These are phyloP conservation scores for Eurypyga helias DNA, from an alignment of 2,113 vertebrate genomes.

Conservation along the genomic window DNA sequence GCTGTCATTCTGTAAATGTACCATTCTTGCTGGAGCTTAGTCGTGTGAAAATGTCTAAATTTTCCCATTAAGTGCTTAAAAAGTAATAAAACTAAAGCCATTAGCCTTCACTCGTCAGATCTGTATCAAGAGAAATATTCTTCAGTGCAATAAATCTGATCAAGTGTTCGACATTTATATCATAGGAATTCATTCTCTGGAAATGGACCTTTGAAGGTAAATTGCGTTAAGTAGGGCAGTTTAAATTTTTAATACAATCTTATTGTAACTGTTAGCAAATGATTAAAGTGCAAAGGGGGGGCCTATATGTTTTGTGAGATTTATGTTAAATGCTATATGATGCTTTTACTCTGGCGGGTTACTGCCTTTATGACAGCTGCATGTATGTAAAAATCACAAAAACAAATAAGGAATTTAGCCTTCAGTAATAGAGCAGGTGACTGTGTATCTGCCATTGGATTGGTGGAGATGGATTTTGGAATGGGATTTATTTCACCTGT, in stretches of 20 bases:
- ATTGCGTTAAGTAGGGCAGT: conserved; percentile 85
- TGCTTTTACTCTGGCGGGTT: background rate
- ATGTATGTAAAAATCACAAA: background rate
- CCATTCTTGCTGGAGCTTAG: conserved; percentile 50
- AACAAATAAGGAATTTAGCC: background rate
- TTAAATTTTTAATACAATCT: conserved; percentile 93
- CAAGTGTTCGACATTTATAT: conserved; percentile 78
- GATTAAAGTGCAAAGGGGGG: conserved; percentile 79
- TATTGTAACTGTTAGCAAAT: conserved; percentile 92
- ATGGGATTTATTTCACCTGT: background rate
- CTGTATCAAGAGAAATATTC: conserved; percentile 73
- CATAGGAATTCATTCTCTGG: conserved; percentile 81
- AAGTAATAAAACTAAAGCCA: conserved; percentile 81
- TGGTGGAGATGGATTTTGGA: background rate
- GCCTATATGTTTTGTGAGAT: conserved; percentile 64
- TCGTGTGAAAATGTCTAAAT: conserved; percentile 78
- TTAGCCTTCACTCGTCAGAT: conserved; percentile 75
- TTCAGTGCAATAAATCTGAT: conserved; percentile 86
- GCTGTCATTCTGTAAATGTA: conserved; percentile 51
- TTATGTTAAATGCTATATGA: conserved; percentile 45
- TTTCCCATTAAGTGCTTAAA: conserved; percentile 82
- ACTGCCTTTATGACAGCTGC: background rate
- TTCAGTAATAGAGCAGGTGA: too few relatives aligned
- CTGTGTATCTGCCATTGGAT: background rate
- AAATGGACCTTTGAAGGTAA: conserved; percentile 92